Percentiles rank a stretch among this genome's conserved stretches.
These are phyloP conservation scores for Parnassius apollo DNA, from an alignment of 2,888 invertebrate genomes.

Conservation along the genomic window DNA sequence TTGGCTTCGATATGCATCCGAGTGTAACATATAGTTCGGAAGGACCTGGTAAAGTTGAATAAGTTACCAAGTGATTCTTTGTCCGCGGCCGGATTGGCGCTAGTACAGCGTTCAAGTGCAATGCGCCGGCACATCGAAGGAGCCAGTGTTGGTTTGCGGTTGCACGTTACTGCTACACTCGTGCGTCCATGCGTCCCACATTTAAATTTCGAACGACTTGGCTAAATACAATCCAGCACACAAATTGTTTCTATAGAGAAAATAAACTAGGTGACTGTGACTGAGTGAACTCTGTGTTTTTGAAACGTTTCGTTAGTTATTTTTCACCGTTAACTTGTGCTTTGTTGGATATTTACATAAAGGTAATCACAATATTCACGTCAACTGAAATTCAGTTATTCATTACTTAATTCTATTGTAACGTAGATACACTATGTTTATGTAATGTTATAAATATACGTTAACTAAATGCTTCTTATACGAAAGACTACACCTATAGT, in stretches of 20 bases:
- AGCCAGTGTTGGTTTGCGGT: slow-evolving; percentile 59
- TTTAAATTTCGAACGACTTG: slow-evolving; percentile 48
- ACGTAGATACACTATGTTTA: too few species aligned
- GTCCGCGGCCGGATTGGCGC: slow-evolving; percentile 51
- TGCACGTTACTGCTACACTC: slow-evolving; percentile 37
- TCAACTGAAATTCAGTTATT: not conserved
- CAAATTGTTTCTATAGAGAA: slow-evolving; percentile 38
- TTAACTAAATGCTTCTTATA: too few species aligned
- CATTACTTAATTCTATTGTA: too few species aligned
- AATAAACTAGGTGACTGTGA: slow-evolving; percentile 31
- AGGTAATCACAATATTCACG: slow-evolving; percentile 14
- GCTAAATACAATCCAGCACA: slow-evolving; percentile 36
- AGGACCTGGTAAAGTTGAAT: slow-evolving; percentile 33
- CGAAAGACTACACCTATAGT: too few species aligned
- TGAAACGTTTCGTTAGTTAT: slow-evolving; percentile 36
- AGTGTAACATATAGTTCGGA: slow-evolving; percentile 45
- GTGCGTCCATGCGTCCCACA: slow-evolving; percentile 35
- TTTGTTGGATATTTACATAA: slow-evolving; percentile 18
- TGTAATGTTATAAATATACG: too few species aligned
- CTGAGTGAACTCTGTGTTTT: slow-evolving; percentile 56
- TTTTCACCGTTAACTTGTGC: not conserved
- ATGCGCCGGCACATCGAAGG: slow-evolving; percentile 57
- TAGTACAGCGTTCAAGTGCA: slow-evolving; percentile 76
- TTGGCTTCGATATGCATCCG: slow-evolving; percentile 34
- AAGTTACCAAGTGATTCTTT: slow-evolving; percentile 34